Conservation (phyloP, 2,797 vertebrate species). For the Odontamblyopus lacepedii region DNA sequence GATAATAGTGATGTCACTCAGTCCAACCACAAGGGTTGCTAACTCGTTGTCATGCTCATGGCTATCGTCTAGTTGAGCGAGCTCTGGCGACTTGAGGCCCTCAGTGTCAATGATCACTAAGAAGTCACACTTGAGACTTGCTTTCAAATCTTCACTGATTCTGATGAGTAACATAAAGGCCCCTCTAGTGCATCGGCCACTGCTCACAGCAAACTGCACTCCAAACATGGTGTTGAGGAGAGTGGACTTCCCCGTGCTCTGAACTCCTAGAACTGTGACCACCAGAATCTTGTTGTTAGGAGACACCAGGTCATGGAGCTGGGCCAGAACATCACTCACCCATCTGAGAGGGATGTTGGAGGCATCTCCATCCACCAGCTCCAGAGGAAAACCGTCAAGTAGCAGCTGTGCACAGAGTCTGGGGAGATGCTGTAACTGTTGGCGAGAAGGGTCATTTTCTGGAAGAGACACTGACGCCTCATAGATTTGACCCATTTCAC, state of each 20-base stretch:
- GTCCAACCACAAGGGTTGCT: conserved; percentile 80
- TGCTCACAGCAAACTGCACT: conserved; percentile 83
- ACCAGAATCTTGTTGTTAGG: conserved; percentile 61
- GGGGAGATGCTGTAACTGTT: conserved; percentile 72
- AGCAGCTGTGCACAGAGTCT: conserved; percentile 30
- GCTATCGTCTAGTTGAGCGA: conserved; percentile 68
- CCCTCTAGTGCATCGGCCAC: conserved; percentile 74
- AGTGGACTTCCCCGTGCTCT: conserved; percentile 69
- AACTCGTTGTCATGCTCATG: conserved; percentile 76
- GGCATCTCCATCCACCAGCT: conserved; percentile 82
- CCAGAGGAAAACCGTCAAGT: conserved; percentile 78
- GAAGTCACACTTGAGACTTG: conserved; percentile 23
- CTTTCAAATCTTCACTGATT: conserved; percentile 47
- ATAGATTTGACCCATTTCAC: conserved; percentile 61
- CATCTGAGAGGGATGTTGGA: conserved; percentile 79
- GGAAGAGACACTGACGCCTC: conserved; percentile 74
- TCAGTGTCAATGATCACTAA: conserved; percentile 78
- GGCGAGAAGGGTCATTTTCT: conserved; percentile 18
- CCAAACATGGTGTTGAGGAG: conserved; percentile 77
- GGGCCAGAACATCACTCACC: conserved; percentile 72
- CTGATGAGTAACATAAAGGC: conserved; percentile 73
- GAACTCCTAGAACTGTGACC: conserved; percentile 31
- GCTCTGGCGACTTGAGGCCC: conserved; percentile 71
- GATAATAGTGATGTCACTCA: conserved; percentile 80
- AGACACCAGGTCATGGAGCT: conserved; percentile 68